Evolutionary conservation across 1,140 invertebrate species (phyloP), one percentile per base, ranked within the genome.

Genomic region (Pentalonia nigronervosa): DNA sequence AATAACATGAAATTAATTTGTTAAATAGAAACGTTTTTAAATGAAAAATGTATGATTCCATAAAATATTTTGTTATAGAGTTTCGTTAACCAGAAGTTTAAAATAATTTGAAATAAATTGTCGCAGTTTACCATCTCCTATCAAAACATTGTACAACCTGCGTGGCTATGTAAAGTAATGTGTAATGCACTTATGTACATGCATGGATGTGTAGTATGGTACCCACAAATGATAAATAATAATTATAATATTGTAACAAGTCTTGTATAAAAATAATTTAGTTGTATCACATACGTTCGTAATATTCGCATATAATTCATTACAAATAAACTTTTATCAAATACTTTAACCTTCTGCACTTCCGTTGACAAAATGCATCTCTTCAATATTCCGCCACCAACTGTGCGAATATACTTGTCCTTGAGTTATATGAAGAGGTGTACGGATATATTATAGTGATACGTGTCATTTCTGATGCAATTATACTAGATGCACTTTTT

Each of bases 351-450:
- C 60, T 76, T 76, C 60, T 76, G n/a, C 14, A 34, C n/a, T 34
- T 76, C 60, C 60, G 30, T 76, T 76, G 0, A 30, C 30, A 76
- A 76, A 76, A n/a, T n/a, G n/a, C 30, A n/a, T 76, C n/a, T 17
- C 30, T n/a, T 4, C n/a, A 76, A 4, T 76, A 76, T 76, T n/a
- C 1, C 30, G 25, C 56, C 25, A 30, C 3, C 9, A 9, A 67
- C 60, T 67, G 9, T 67, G 30, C 17, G n/a, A 34, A 76, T 76
- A 76, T 14, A n/a, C 36, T 23, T 41, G 83, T 84, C 83, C 83
- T 36, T 84, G 83, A 84, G 45, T 84, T 84, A 84, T 45, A 41
- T 84, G 83, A 84, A 84, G 83, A 84, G 83, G 83, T 84, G 83
- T 84, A 53, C 23, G 83, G 21, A 83, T 83, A 76, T 76, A 20